Percentiles rank a stretch among this genome's conserved stretches.
Evolutionary conservation across 2,113 vertebrate species (phyloP).

Genomic region (Oreotrochilus melanogaster): DNA sequence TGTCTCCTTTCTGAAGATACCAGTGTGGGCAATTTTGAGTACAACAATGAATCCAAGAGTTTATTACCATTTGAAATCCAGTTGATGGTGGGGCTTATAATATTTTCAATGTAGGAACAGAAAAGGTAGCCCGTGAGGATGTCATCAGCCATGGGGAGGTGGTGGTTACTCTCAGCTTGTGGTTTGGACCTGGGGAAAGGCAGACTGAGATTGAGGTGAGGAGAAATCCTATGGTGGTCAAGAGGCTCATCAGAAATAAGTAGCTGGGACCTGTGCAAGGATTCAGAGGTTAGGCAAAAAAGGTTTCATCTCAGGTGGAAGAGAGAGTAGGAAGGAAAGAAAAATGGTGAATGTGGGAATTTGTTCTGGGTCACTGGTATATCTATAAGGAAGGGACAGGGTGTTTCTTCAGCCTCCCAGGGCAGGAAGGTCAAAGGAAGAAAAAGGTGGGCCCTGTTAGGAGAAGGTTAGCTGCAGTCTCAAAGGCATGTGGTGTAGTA

Average conservation of each 20-base stretch:
- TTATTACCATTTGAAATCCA: neutral
- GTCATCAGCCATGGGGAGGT: neutral
- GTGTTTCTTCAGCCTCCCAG: neutral
- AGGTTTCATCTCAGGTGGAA: neutral
- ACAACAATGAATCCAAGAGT: neutral
- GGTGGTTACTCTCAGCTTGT: neutral
- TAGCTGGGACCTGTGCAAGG: neutral
- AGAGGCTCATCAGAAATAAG: neutral
- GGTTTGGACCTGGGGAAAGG: accelerated
- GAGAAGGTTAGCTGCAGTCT: neutral
- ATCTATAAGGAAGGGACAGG: neutral
- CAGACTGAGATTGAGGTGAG: neutral
- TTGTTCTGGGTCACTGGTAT: neutral
- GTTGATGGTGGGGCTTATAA: neutral
- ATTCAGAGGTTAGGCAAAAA: neutral
- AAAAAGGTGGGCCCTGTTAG: neutral
- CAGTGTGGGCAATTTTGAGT: neutral
- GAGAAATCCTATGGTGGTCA: neutral
- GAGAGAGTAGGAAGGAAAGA: neutral
- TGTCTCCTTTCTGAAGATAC: neutral
- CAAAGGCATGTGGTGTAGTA: neutral
- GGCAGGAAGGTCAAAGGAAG: neutral
- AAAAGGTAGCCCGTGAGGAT: neutral
- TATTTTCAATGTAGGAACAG: neutral
- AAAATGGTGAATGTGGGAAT: neutral